Base-by-base conservation (phyloP, 2,797 vertebrate genomes). In the Liasis olivaceus region DNA sequence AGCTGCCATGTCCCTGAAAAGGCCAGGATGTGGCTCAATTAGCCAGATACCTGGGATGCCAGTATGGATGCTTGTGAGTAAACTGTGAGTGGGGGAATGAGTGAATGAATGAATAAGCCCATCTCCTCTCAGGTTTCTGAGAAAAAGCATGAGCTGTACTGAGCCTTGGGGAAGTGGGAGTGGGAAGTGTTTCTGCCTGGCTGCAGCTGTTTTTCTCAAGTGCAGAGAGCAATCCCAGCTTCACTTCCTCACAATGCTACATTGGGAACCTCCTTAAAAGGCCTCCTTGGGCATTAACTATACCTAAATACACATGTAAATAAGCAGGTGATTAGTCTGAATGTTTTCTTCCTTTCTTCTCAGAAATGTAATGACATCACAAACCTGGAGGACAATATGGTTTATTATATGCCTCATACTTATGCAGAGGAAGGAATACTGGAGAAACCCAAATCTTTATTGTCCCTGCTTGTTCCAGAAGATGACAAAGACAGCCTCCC, bases 391-490 rank as follows among this genome's bases (percentile, higher is more conserved):
- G 93, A 36, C 0, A 63, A 95, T 0, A 0, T 91, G 1, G 42
- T 26, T 1, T n/a, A 0, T 2, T 95, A 97, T 94, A 12, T 5
- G 1, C 97, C 97, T 5, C 28, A 3, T 6, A 2, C 64, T 22
- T 98, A 97, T 4, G 28, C 54, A 0, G 97, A 97, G 3, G 98
- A 99, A 93, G 98, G 98, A 11, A 24, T 69, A 0, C 85, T 86
- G 3, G 97, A 98, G 81, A 85, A 0, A 12, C 95, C 93, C 0
- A 63, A 89, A 2, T 98, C 97, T 7, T 90, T 98, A 94, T 97
- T 97, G 13, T 42, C 96, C 9, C 91, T 98, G 42, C 95, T 97
- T 3, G 0, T 93, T 20, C 26, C 3, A 5, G 94, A 96, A 51
- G 81, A 58, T 0, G 95, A 66, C 2, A 91, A 63, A 20, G 36